Evolutionary conservation across 2,888 invertebrate species (phyloP).

Genomic region (Tetranychus piercei): DNA sequence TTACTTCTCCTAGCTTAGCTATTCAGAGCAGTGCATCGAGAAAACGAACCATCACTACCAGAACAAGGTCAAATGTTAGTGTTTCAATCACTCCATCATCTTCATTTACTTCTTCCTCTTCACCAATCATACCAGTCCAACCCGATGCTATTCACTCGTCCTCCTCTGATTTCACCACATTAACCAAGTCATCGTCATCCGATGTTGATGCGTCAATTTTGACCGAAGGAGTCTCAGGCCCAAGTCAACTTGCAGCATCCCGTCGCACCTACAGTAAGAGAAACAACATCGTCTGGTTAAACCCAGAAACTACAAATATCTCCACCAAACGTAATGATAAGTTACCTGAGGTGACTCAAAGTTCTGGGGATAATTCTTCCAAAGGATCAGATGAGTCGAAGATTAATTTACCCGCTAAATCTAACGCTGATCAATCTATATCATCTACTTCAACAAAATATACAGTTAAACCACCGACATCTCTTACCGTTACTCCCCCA

Average conservation of each 20-base stretch:
- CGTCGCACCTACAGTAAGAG: conserved; percentile 20
- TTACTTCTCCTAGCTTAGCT: background rate
- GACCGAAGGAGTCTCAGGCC: conserved; percentile 13
- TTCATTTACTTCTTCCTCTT: background rate
- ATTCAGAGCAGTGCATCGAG: background rate
- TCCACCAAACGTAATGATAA: background rate
- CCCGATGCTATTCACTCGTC: conserved; percentile 10
- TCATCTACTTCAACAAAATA: background rate
- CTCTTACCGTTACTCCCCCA: background rate
- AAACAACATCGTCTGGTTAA: conserved; percentile 21
- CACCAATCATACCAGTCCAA: conserved; percentile 10
- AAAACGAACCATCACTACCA: background rate
- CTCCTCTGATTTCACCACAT: background rate
- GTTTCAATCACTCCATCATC: conserved; percentile 8
- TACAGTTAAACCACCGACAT: conserved; percentile 3
- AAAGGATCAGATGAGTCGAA: no score
- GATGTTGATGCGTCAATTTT: conserved; percentile 1
- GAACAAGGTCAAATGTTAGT: background rate
- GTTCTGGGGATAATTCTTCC: no score
- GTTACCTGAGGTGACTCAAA: background rate
- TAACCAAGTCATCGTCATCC: background rate
- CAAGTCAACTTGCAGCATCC: conserved; percentile 20
- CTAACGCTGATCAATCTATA: background rate
- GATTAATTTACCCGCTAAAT: no score
- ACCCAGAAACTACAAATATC: conserved; percentile 11